These are phyloP conservation scores for Myotis planiceps DNA, from an alignment of 2,797 vertebrate genomes.

Conservation along the genomic window DNA sequence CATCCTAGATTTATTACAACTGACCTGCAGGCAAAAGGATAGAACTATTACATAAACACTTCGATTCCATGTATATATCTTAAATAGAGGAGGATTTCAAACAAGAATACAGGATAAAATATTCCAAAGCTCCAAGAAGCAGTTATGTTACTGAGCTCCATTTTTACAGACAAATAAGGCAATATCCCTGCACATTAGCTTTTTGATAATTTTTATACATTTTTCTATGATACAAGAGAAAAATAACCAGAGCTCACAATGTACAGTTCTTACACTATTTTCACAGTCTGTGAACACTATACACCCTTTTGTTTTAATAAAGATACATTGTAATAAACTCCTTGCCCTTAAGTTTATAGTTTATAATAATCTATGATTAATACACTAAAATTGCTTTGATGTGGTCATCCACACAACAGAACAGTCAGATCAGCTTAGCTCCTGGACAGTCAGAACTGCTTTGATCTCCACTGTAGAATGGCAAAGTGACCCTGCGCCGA, in stretches of 20 bases:
- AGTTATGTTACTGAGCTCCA: conserved; percentile 87
- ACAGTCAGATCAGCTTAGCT: conserved; percentile 80
- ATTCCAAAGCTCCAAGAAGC: conserved; percentile 88
- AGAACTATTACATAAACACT: conserved; percentile 90
- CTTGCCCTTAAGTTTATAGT: conserved; percentile 89
- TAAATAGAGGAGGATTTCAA: conserved; percentile 89
- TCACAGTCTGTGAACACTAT: conserved; percentile 94
- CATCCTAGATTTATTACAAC: conserved; percentile 91
- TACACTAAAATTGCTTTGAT: conserved; percentile 88
- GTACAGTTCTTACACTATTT: conserved; percentile 91
- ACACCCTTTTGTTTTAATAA: conserved; percentile 89
- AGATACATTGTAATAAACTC: conserved; percentile 93
- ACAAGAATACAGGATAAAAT: conserved; percentile 88
- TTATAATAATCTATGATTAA: conserved; percentile 90
- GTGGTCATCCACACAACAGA: conserved; percentile 83
- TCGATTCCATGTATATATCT: conserved; percentile 88
- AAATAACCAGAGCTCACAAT: conserved; percentile 90
- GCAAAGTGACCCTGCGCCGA: conserved; percentile 9
- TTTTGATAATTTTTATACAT: conserved; percentile 88
- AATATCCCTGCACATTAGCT: conserved; percentile 91
- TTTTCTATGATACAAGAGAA: conserved; percentile 90
- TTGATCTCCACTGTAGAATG: conserved; percentile 43
- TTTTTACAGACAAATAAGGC: conserved; percentile 91
- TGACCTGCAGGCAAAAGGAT: conserved; percentile 91
- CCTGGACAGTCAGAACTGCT: conserved; percentile 82